A percentile compares a stretch with the other conserved stretches of the same genome.
Conservation (phyloP, 1,140 invertebrate genomes). For the Drosophila sulfurigaster region DNA sequence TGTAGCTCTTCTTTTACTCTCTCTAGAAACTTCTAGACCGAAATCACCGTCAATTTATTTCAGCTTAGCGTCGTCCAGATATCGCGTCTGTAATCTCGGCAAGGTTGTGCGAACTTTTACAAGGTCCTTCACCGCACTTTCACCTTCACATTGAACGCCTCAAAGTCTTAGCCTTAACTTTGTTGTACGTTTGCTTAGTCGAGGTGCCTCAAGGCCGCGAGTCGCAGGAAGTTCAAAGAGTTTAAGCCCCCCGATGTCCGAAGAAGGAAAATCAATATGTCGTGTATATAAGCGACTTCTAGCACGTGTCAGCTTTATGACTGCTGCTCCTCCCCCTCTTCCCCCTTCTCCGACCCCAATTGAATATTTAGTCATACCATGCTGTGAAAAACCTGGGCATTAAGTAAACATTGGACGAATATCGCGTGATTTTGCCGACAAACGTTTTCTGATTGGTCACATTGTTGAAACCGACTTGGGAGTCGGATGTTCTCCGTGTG, state of each 20-base stretch:
- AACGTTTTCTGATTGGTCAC: constrained; percentile 66
- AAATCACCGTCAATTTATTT: constrained; percentile 7
- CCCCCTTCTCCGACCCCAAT: not conserved
- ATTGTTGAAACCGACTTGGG: not conserved
- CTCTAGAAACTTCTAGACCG: not conserved
- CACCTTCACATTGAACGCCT: constrained; percentile 69
- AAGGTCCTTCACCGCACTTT: constrained; percentile 58
- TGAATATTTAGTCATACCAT: constrained; percentile 45
- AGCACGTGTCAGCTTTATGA: constrained; percentile 65
- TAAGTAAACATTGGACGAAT: constrained; percentile 55
- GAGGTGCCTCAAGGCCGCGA: constrained; percentile 64
- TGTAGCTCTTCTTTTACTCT: too few species aligned
- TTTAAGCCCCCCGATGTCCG: constrained; percentile 43
- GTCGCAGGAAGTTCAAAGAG: constrained; percentile 78
- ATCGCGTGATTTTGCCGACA: constrained; percentile 74
- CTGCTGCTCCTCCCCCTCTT: not conserved
- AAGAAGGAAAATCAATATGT: constrained; percentile 63
- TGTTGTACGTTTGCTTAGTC: constrained; percentile 59
- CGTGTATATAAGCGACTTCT: constrained; percentile 48
- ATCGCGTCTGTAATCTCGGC: constrained; percentile 24
- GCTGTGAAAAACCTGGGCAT: constrained; percentile 43
- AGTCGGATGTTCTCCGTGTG: constrained; percentile 24
- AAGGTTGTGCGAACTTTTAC: constrained; percentile 23
- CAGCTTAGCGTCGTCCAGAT: constrained; percentile 8
- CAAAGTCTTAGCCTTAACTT: constrained; percentile 25